These are phyloP conservation scores for Tipula lateralis DNA, from an alignment of 2,888 invertebrate genomes.

Conservation along the genomic window DNA sequence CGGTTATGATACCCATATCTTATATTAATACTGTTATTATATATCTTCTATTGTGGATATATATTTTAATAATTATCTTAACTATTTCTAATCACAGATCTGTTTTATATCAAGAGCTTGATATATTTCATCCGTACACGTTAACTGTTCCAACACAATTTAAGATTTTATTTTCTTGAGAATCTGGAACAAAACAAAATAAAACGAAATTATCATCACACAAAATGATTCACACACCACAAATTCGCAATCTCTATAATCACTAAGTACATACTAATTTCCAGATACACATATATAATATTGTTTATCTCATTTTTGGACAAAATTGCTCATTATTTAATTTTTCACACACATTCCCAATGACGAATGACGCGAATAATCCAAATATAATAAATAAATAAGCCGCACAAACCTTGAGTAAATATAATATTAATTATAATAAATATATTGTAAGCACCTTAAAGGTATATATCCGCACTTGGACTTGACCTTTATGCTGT, in stretches of 20 bases:
- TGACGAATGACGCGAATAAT: not conserved
- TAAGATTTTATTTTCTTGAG: not conserved
- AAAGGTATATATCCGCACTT: not conserved
- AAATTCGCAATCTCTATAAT: not conserved
- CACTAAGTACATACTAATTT: too few relatives aligned
- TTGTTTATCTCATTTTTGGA: not conserved
- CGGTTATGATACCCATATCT: not conserved
- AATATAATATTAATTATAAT: not conserved
- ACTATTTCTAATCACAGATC: not conserved
- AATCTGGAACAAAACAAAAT: not conserved
- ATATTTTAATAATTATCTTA: not conserved
- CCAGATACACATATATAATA: too few relatives aligned
- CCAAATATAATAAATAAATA: not conserved
- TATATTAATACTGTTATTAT: not conserved
- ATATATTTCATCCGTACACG: not conserved
- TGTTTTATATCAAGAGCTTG: not conserved
- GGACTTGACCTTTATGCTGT: not conserved
- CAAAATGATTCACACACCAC: not conserved
- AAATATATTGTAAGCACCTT: not conserved
- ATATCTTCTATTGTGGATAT: not conserved
- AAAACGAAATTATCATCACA: too few relatives aligned
- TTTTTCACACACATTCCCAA: not conserved
- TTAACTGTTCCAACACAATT: not conserved
- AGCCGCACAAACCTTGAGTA: not conserved
- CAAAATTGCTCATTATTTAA: slow-evolving; percentile 2